Percentiles rank a stretch among this genome's conserved stretches.
Conservation (phyloP, 1,140 invertebrate species). For the Brachionus asplanchnoidis region DNA sequence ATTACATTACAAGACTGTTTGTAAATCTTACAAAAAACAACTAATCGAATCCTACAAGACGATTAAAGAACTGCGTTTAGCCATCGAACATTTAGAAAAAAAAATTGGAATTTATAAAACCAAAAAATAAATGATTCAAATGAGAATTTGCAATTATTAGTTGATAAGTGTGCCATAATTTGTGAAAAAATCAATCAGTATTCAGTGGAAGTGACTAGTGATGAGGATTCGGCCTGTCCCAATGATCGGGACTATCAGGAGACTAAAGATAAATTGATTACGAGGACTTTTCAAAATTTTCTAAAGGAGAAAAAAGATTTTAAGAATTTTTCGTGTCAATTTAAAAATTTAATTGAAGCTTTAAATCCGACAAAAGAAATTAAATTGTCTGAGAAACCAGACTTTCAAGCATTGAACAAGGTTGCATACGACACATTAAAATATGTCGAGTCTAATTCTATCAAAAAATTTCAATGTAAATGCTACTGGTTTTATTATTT, state of each 20-base stretch:
- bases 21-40: conserved; percentile 32
- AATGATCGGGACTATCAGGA: neutral
- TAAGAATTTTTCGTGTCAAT: neutral
- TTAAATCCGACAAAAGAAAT: neutral
- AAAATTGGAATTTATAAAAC: conserved; percentile 17
- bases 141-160: neutral
- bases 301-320: conserved; percentile 22
- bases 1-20: conserved; percentile 7
- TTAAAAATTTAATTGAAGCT: conserved; percentile 10
- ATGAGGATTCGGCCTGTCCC: conserved; percentile 9
- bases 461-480: conserved; percentile 36
- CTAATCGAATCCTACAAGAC: conserved; percentile 33
- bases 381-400: neutral
- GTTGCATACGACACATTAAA: neutral
- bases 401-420: neutral
- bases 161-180: neutral
- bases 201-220: neutral
- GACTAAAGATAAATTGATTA: neutral
- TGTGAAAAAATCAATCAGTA: conserved; percentile 32
- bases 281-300: conserved; percentile 1
- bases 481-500: neutral
- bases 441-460: neutral
- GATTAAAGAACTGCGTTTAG: conserved; percentile 7
- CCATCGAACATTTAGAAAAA: conserved; percentile 23
- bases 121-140: neutral